phyloP scores from a whole-genome alignment of 2,797 vertebrate species.

The Sylvilagus floridanus region DNA sequence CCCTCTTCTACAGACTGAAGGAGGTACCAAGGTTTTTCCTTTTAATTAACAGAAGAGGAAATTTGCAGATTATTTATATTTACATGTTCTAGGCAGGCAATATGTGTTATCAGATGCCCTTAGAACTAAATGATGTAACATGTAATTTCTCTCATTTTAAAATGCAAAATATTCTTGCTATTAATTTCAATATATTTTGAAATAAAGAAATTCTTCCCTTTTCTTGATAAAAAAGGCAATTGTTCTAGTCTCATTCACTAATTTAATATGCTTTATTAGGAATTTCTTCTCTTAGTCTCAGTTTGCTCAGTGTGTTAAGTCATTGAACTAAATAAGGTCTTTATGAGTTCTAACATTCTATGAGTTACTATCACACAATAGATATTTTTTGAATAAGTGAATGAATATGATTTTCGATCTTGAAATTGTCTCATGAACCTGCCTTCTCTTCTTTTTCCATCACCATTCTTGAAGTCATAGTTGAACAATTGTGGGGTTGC shows the following conservation, averaged over 20 bases:
- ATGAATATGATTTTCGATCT: background rate
- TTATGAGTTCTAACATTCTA: conserved; percentile 8
- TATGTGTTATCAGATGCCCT: conserved; percentile 23
- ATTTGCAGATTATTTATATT: conserved; percentile 7
- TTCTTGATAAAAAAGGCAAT: background rate
- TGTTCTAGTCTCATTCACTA: background rate
- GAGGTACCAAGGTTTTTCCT: conserved; percentile 21
- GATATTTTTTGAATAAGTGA: background rate
- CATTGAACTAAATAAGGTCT: background rate
- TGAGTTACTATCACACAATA: background rate
- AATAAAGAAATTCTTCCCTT: background rate
- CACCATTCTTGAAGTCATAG: background rate
- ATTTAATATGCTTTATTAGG: background rate
- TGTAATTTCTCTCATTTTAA: conserved; percentile 2
- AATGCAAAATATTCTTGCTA: background rate
- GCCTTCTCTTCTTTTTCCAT: background rate
- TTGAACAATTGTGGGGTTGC: background rate
- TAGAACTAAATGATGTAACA: background rate
- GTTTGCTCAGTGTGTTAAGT: background rate
- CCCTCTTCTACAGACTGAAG: conserved; percentile 49
- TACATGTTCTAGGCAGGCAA: background rate
- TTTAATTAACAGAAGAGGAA: conserved; percentile 54
- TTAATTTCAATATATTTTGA: background rate
- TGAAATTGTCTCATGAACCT: background rate
- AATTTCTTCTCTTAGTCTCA: background rate